Evolutionary conservation across 2,797 vertebrate genomes (phyloP), one percentile per base, ranked within the genome.

Genomic region (Acropternis orthonyx): DNA sequence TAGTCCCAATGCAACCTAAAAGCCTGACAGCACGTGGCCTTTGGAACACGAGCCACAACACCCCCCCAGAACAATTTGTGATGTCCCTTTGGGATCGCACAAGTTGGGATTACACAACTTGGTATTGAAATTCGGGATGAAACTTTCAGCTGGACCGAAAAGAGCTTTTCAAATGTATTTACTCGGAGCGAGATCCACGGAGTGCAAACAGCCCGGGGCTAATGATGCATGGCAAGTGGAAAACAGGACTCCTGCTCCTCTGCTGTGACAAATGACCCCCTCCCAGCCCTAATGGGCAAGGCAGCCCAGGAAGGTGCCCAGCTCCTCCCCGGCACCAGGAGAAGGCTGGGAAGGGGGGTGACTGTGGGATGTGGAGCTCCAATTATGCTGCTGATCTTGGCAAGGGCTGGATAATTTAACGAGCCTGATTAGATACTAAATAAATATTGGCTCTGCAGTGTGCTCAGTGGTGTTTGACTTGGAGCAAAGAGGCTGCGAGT

Each of bases 401-500:
- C 95, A 85, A 52, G 34, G 12, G 22, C 71, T 37, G 52, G 28
- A 36, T 73, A 58, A 77, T 87, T 89, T 87, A 87, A 93, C 34
- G 36, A 85, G 82, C 46, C 24, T 66, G 88, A 93, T 93, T 94
- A 92, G 74, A 93, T 74, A 69, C 85, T 89, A 62, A 92, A 71
- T 74, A 93, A 94, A 94, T 93, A 87, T 89, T 94, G 74, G 74
- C 82, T 87, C 86, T 91, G 78, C 91, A 69, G 39, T 51, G 46
- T 68, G 81, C 51, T 93, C 66, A 56, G 78, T 46, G 26, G 55
- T 78, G 85, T 84, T 94, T 84, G 27, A 41, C 52, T 89, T 77
- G 82, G 67, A 92, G 59, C 43, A 56, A 81, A 94, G 69, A 85
- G 66, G 66, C 82, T 23, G 1, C 65, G 44, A 89, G 56, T 81